A percentile compares a stretch with the other conserved stretches of the same genome.
Conservation (phyloP, 1,140 invertebrate species). For the silkworm (Bombyx mori) region DNA sequence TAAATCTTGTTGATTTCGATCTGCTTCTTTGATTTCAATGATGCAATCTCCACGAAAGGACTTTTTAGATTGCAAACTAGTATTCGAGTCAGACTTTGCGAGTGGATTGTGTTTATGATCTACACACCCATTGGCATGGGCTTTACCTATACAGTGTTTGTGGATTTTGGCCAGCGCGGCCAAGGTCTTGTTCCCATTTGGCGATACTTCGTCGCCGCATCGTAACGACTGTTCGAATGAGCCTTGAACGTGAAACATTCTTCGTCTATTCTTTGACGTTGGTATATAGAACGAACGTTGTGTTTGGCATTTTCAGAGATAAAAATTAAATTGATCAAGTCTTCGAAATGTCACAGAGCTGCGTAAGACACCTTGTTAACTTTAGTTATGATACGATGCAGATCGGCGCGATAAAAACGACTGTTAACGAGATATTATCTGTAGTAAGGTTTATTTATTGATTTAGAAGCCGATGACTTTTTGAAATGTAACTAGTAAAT, state of each 20-base stretch:
- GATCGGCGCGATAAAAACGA: slow-evolving; percentile 32
- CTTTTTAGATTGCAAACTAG: slow-evolving; percentile 59
- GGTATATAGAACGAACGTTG: slow-evolving; percentile 21
- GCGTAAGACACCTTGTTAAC: slow-evolving; percentile 35
- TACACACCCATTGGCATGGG: slow-evolving; percentile 76
- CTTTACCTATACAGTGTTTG: slow-evolving; percentile 78
- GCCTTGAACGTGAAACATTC: slow-evolving; percentile 75
- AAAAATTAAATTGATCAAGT: slow-evolving; percentile 36
- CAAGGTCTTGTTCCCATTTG: slow-evolving; percentile 71
- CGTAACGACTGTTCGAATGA: slow-evolving; percentile 78
- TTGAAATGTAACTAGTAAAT: too few relatives aligned
- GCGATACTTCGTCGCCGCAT: slow-evolving; percentile 66
- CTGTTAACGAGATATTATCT: slow-evolving; percentile 4
- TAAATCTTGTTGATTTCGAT: slow-evolving; percentile 30
- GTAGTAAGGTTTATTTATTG: too few relatives aligned
- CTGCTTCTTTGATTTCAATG: slow-evolving; percentile 63
- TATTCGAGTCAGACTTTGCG: slow-evolving; percentile 59
- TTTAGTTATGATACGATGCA: slow-evolving; percentile 30
- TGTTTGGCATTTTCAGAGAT: slow-evolving; percentile 47
- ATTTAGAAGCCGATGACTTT: too few relatives aligned
- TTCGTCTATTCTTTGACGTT: slow-evolving; percentile 30
- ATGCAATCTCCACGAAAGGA: slow-evolving; percentile 56
- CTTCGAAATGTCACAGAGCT: slow-evolving; percentile 34
- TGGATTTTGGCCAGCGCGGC: slow-evolving; percentile 74
- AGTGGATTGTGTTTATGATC: slow-evolving; percentile 51